A percentile compares a stretch with the other conserved stretches of the same genome.
Evolutionary conservation across 2,888 invertebrate genomes (phyloP).

Genomic region (Microchrysa polita): DNA sequence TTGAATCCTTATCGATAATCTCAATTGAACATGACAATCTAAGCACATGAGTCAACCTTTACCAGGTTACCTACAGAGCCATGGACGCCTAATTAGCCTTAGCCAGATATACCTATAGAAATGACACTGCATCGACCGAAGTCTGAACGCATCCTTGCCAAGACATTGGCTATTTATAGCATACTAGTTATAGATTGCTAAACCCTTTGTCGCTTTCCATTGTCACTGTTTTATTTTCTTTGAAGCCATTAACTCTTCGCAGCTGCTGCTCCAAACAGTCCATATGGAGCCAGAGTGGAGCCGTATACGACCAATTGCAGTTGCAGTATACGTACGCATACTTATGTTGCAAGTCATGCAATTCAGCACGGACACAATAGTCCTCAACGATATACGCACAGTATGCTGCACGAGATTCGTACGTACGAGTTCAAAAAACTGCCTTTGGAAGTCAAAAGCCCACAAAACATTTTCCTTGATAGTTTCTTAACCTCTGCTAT

Average conservation of each 20-base stretch:
- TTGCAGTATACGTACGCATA: no score
- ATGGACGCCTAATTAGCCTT: background rate
- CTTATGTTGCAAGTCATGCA: slow-evolving; percentile 45
- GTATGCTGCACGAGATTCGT: no score
- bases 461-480: slow-evolving; percentile 52
- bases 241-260: background rate
- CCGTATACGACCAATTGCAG: slow-evolving; percentile 47
- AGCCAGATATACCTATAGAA: background rate
- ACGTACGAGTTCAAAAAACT: slow-evolving; percentile 53
- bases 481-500: slow-evolving; percentile 52
- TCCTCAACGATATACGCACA: no score
- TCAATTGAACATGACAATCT: no score
- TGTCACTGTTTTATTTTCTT: background rate
- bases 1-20: no score
- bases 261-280: slow-evolving; percentile 28
- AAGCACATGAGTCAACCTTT: background rate
- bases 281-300: slow-evolving; percentile 51
- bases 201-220: background rate
- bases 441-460: slow-evolving; percentile 48
- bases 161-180: slow-evolving; percentile 18
- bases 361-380: slow-evolving; percentile 28
- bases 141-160: slow-evolving; percentile 17
- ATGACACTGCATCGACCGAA: background rate
- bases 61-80: slow-evolving; percentile 4
- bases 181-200: slow-evolving; percentile 8